phyloP scores from a whole-genome alignment of 2,797 vertebrate species.

The Mico argentatus region DNA sequence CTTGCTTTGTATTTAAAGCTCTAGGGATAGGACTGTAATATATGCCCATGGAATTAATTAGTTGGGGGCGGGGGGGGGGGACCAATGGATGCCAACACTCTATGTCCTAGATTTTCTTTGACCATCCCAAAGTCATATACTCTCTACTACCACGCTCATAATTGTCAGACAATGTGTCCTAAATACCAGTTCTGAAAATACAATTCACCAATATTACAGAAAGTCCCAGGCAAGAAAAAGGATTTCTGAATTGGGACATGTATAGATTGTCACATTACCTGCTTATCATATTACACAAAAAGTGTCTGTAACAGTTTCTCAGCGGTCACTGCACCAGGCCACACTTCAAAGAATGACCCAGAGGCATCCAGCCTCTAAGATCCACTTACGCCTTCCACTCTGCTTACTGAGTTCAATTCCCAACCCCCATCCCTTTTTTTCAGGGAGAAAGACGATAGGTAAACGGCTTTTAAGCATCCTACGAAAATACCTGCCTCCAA shows the following conservation, averaged over 20 bases:
- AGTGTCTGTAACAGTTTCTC: neutral
- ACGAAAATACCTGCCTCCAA: slow-evolving; percentile 54
- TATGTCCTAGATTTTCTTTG: neutral
- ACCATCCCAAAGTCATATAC: neutral
- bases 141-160: neutral
- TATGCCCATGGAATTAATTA: neutral
- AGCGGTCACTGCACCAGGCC: neutral
- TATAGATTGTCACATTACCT: neutral
- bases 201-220: neutral
- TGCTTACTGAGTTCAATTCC: neutral
- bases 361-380: neutral
- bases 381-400: neutral
- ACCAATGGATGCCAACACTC: neutral
- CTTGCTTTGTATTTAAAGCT: slow-evolving; percentile 13
- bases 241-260: neutral
- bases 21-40: neutral
- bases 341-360: neutral
- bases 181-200: neutral
- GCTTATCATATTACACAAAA: neutral
- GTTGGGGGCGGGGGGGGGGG: rapidly evolving
- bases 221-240: slow-evolving; percentile 10
- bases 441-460: neutral
- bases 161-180: neutral
- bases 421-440: neutral
- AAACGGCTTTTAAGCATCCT: slow-evolving; percentile 41